These are phyloP conservation scores for Plecotus auritus DNA, from an alignment of 2,113 vertebrate genomes.

Conservation along the genomic window DNA sequence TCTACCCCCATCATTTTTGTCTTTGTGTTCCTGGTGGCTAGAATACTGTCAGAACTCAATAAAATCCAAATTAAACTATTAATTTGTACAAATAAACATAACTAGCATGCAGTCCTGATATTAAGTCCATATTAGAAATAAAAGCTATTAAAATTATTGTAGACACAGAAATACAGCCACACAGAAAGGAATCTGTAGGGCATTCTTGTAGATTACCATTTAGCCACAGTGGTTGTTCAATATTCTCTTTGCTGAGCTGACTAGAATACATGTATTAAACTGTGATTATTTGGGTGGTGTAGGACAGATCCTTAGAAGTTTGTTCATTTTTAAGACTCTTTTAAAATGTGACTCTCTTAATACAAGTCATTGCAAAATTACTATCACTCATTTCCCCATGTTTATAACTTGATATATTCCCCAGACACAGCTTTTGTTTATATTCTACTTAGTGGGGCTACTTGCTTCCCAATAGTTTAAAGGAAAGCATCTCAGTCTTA, in stretches of 20 bases:
- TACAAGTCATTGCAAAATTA: not conserved
- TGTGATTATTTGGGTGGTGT: not conserved
- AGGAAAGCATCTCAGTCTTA: not conserved
- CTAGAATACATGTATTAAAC: not conserved
- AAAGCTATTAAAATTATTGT: not conserved
- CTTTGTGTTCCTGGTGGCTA: not conserved
- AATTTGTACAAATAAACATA: not conserved
- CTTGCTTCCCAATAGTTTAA: not conserved
- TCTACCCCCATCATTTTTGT: not conserved
- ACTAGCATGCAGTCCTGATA: not conserved
- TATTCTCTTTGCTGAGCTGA: not conserved
- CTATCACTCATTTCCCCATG: not conserved
- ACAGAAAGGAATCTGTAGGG: not conserved
- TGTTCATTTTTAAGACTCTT: not conserved
- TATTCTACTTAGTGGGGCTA: not conserved
- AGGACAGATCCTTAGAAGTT: not conserved
- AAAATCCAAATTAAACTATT: slow-evolving; percentile 9
- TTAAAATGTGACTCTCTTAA: not conserved
- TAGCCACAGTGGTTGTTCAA: not conserved
- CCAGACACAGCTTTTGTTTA: not conserved
- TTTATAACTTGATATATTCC: not conserved
- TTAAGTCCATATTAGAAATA: not conserved
- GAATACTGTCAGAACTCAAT: not conserved
- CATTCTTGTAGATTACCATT: not conserved
- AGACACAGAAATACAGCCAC: not conserved